A percentile compares a stretch with the other conserved stretches of the same genome.
Conservation (phyloP, 2,113 vertebrate genomes). For the Tragelaphus scriptus region DNA sequence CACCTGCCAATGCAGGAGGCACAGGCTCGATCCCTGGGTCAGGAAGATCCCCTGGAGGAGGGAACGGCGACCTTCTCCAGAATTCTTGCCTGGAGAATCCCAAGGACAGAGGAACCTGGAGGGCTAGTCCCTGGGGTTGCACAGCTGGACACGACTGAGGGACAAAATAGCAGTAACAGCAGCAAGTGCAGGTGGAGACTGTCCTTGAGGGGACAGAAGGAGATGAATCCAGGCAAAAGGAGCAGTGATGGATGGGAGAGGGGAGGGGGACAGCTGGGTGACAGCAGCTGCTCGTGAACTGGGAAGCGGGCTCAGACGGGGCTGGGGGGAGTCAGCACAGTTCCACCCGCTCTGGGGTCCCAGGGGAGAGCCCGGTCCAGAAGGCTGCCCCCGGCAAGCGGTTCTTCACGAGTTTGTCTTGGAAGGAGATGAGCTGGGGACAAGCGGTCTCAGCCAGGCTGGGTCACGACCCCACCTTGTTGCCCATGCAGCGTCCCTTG, state of each 20-base stretch:
- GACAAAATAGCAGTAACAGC: neutral
- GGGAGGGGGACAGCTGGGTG: accelerated
- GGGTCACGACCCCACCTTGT: accelerated
- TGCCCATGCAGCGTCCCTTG: accelerated
- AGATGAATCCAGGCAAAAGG: neutral
- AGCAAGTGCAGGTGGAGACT: neutral
- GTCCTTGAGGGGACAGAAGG: neutral
- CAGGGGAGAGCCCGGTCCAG: accelerated
- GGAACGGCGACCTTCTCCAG: neutral
- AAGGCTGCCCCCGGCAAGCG: accelerated
- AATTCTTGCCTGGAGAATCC: neutral
- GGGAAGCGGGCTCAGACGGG: accelerated
- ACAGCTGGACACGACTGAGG: neutral
- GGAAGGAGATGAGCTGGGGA: neutral
- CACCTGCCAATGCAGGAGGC: neutral
- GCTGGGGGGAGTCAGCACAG: accelerated
- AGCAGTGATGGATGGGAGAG: neutral
- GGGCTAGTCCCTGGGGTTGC: neutral
- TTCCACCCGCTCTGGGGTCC: accelerated
- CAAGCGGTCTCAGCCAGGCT: accelerated
- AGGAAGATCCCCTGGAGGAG: neutral
- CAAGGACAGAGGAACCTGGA: neutral
- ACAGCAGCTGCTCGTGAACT: accelerated
- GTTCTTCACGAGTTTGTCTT: neutral
- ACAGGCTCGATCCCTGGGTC: neutral